Evolutionary conservation across 2,113 vertebrate species (phyloP).

Genomic region (Brachirus orientalis): DNA sequence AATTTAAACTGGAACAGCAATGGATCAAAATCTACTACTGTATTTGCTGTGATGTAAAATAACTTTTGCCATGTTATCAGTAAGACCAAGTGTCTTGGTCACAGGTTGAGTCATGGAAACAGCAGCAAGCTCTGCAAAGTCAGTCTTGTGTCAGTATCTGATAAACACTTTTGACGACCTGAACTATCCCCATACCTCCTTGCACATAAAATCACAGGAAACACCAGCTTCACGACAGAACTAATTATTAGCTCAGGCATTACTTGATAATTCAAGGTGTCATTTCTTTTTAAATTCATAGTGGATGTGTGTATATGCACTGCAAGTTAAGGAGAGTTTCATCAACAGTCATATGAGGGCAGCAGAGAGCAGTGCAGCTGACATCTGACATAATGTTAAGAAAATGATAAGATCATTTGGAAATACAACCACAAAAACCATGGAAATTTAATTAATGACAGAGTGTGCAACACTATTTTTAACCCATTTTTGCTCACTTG

Average conservation of each 20-base stretch:
- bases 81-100: too few species aligned
- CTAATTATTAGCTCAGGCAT: too few species aligned
- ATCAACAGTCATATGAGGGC: constrained; percentile 60
- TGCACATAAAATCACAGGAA: not conserved
- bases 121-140: too few species aligned
- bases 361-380: constrained; percentile 61
- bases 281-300: not conserved
- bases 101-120: too few species aligned
- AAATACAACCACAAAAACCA: not conserved
- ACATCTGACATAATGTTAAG: not conserved
- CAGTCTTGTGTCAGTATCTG: too few species aligned
- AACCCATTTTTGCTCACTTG: not conserved
- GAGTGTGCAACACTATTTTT: not conserved
- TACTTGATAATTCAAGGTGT: constrained; percentile 5
- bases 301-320: too few species aligned
- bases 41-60: too few species aligned
- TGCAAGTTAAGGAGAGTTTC: constrained; percentile 65
- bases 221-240: too few species aligned
- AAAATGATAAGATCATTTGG: not conserved
- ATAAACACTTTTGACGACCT: too few species aligned
- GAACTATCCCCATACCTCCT: not conserved
- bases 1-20: too few species aligned
- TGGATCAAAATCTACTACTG: too few species aligned
- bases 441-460: not conserved
- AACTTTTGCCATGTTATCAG: too few species aligned